phyloP scores from a whole-genome alignment of 2,888 invertebrate species.

The Ecdyonurus torrentis region DNA sequence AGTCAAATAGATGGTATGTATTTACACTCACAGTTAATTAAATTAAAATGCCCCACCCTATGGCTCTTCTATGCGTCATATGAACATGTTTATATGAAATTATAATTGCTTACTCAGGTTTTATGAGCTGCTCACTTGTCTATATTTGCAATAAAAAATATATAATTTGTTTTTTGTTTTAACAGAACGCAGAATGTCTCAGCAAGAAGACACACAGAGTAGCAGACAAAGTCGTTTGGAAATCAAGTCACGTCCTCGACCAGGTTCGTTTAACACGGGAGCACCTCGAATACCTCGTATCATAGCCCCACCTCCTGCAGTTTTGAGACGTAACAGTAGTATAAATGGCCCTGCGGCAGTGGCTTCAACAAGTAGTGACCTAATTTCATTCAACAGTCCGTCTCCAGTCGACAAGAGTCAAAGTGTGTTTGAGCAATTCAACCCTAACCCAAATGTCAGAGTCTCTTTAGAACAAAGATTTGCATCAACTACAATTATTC shows the following conservation, averaged over 20 bases:
- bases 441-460: neutral
- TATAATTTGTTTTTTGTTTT: too few relatives aligned
- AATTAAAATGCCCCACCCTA: too few relatives aligned
- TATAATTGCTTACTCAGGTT: neutral
- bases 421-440: neutral
- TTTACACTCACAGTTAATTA: neutral
- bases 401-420: neutral
- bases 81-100: too few relatives aligned
- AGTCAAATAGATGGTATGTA: neutral
- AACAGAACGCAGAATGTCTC: neutral
- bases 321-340: conserved; percentile 16
- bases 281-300: conserved; percentile 17
- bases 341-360: conserved; percentile 12
- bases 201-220: neutral
- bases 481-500: neutral
- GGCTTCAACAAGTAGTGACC: conserved; percentile 9
- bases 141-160: too few relatives aligned
- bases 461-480: neutral
- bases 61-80: too few relatives aligned
- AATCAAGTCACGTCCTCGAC: conserved; percentile 36
- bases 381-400: conserved; percentile 12
- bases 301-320: conserved; percentile 19
- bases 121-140: too few relatives aligned
- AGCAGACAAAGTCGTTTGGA: conserved; percentile 1
- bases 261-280: conserved; percentile 32